phyloP scores from a whole-genome alignment of 2,797 vertebrate genomes.

The Cyprinella venusta region DNA sequence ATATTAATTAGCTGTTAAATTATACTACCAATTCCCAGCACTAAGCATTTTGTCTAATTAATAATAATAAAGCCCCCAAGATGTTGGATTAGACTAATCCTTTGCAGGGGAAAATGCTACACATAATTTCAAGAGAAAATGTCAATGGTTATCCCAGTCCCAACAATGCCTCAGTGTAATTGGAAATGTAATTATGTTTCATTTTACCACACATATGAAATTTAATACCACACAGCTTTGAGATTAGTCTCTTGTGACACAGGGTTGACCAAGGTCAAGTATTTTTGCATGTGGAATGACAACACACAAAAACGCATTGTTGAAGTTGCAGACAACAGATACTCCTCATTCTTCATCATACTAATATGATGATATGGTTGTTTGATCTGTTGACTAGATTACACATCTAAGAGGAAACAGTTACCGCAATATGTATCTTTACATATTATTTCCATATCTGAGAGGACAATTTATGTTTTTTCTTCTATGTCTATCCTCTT shows the following conservation, averaged over 20 bases:
- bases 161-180: slow-evolving; percentile 60
- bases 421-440: not conserved
- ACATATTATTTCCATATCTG: not conserved
- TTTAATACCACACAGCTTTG: slow-evolving; percentile 57
- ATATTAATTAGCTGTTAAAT: slow-evolving; percentile 70
- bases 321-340: not conserved
- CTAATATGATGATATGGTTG: not conserved
- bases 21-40: slow-evolving; percentile 65
- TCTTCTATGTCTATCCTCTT: not conserved
- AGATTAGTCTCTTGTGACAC: slow-evolving; percentile 55
- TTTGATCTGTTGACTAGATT: not conserved
- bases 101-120: slow-evolving; percentile 60
- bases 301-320: slow-evolving; percentile 5
- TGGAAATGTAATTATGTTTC: slow-evolving; percentile 65
- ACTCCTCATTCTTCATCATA: not conserved
- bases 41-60: slow-evolving; percentile 69
- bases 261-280: slow-evolving; percentile 51
- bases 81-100: slow-evolving; percentile 68
- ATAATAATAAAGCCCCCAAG: slow-evolving; percentile 66
- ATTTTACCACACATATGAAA: slow-evolving; percentile 61
- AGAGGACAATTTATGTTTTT: not conserved
- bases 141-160: slow-evolving; percentile 65
- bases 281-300: slow-evolving; percentile 44
- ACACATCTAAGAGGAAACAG: not conserved
- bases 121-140: slow-evolving; percentile 64